phyloP scores from a whole-genome alignment of 2,113 vertebrate species.

The Clupea harengus region DNA sequence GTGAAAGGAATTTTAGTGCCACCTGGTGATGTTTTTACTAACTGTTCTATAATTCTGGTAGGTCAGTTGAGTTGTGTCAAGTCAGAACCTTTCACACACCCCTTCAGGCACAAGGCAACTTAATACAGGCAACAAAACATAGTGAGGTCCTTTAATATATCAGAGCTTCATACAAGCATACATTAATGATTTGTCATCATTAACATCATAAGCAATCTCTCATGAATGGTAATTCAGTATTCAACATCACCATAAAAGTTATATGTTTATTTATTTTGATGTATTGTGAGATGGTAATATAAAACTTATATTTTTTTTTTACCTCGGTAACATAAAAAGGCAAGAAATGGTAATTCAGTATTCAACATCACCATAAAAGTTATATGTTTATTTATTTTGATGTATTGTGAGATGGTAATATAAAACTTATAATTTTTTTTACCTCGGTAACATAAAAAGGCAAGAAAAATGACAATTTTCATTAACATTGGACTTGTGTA shows the following conservation, averaged over 20 bases:
- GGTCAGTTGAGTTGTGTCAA: not conserved
- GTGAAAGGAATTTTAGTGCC: slow-evolving; percentile 18
- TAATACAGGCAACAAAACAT: too few species aligned
- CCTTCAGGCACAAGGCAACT: too few species aligned
- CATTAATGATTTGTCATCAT: too few species aligned
- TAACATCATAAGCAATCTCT: too few species aligned
- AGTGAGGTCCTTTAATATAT: too few species aligned
- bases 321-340: not conserved
- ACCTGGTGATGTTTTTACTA: slow-evolving; percentile 29
- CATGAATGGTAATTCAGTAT: not conserved
- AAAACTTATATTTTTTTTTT: not conserved
- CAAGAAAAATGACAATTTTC: not conserved
- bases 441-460: not conserved
- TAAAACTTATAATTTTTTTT: not conserved
- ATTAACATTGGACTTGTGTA: slow-evolving; percentile 21
- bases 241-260: not conserved
- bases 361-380: not conserved
- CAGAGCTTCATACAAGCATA: too few species aligned
- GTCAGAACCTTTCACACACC: not conserved
- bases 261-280: not conserved
- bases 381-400: not conserved
- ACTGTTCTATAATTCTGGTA: not conserved
- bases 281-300: not conserved
- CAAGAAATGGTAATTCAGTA: not conserved
- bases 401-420: not conserved